Base-by-base conservation (phyloP, 2,113 vertebrate species). In the Apteryx owenii region DNA sequence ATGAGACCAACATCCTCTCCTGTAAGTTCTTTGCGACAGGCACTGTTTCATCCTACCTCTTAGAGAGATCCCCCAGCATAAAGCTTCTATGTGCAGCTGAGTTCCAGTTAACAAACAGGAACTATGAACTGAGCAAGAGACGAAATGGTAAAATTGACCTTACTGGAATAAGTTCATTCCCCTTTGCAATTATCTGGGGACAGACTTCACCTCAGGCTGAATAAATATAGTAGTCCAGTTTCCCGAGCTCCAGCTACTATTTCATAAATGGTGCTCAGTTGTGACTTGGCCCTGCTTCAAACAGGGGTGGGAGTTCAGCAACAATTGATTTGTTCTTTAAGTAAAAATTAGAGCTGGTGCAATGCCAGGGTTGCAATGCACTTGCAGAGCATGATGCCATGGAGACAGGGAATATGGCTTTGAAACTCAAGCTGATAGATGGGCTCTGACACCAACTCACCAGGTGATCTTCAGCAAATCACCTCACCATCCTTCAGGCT, bases 201-300 rank as follows among this genome's bases (percentile, higher is more conserved):
- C 86, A 95, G 94, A 85, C 89, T 95, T 97, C 89, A 96, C 89
- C 90, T 96, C 89, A 56, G 83, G 90, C 90, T 96, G 95, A 97
- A 94, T 82, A 97, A 97, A 97, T 95, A 95, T 65, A 96, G 94
- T 77, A 93, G 83, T 92, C 95, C 66, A 89, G 84, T 95, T 93
- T 93, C 78, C 87, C 81, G 70, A 97, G 70, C 91, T 92, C 81
- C 66, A 54, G 89, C 76, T 93, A 80, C 78, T 77, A 33, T 92
- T 97, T 95, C 92, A 94, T 91, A 97, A 93, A 89, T 0, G 22
- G 66, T 91, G 48, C 81, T 97, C 75, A 85, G 92, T 53, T 94
- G 73, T 91, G 92, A 95, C 66, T 95, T 95, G 89, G 91, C 86
- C 70, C 12, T 2, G 42, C 86, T 96, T 95, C 94, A 96, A 81